Base-by-base conservation (phyloP, 2,797 vertebrate genomes). In the Pseudochirops corinnae region DNA sequence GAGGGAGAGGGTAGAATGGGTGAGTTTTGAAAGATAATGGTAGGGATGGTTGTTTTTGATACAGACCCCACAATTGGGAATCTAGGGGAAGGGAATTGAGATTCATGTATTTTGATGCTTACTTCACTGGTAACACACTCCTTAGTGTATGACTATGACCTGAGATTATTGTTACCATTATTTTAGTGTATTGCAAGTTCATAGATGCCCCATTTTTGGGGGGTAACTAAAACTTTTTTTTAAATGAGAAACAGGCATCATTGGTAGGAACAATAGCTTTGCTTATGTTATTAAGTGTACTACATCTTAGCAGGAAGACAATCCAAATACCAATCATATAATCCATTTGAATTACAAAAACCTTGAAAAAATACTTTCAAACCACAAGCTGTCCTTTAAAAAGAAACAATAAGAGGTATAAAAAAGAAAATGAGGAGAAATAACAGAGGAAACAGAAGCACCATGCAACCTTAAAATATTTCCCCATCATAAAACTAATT, bases 401-500 rank as follows among this genome's bases (percentile, higher is more conserved):
- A 62, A 14, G 11, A 12, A 33, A 29, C 57, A 58, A 29, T 10
- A 58, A 11, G 5, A 28, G 57, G 57, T 29, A 29, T 28, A 11
- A 58, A 29, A 58, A 58, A 29, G 7, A 29, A 29, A 29, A 58
- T 9, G 57, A 28, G 7, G 57, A 58, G 9, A 58, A 28, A 58
- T 58, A 29, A 57, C 24, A 57, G 21, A 58, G 57, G 57, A 11
- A 58, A 29, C 24, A 29, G 57, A 58, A 24, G 9, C 28, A 57
- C 56, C 1, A 58, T 58, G 18, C 2, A 58, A 58, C 4, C 1
- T 29, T 29, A 46, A 96, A 55, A 97, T 94, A 95, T 94, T 12
- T 95, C 94, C 92, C 91, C 92, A 39, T 55, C 5, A 46, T 96
- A 92, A 94, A 96, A 93, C 93, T 56, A 94, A 52, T 46, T 93